Conservation (phyloP, 2,888 invertebrate genomes). For the Xiphydria camelus region DNA sequence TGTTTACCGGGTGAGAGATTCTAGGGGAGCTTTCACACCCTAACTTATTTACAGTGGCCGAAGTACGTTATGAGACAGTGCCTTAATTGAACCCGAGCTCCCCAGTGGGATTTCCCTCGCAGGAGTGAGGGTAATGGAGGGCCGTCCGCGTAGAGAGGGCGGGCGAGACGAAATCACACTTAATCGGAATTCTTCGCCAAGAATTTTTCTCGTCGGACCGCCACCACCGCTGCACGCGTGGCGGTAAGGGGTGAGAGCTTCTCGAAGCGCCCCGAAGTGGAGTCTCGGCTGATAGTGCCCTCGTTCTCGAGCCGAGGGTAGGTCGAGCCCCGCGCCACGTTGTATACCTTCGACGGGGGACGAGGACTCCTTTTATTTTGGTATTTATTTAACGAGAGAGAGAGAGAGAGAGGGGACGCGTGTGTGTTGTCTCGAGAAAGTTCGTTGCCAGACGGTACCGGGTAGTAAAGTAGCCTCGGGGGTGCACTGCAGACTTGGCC, state of each 20-base stretch:
- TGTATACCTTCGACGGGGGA: no score
- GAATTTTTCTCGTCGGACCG: no score
- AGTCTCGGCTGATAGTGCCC: neutral
- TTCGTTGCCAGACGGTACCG: slow-evolving; percentile 13
- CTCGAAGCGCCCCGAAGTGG: neutral
- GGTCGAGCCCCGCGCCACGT: no score
- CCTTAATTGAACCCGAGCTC: neutral
- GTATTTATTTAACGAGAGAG: slow-evolving; percentile 39
- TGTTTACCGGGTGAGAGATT: no score
- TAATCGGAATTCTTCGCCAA: no score
- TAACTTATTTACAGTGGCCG: no score
- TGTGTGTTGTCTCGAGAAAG: slow-evolving; percentile 19
- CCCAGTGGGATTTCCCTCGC: neutral
- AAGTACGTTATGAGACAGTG: no score
- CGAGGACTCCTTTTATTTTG: slow-evolving; percentile 27
- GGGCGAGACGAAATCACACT: no score
- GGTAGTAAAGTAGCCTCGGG: slow-evolving; percentile 38
- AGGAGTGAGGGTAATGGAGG: neutral
- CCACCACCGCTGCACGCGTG: no score
- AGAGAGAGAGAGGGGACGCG: no score
- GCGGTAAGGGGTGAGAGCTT: no score
- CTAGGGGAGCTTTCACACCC: no score
- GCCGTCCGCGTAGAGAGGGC: neutral
- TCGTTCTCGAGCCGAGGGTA: neutral
- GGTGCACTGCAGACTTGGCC: slow-evolving; percentile 40